Evolutionary conservation across 2,888 invertebrate genomes (phyloP), one percentile per base, ranked within the genome.

Genomic region (Melieria crassipennis): DNA sequence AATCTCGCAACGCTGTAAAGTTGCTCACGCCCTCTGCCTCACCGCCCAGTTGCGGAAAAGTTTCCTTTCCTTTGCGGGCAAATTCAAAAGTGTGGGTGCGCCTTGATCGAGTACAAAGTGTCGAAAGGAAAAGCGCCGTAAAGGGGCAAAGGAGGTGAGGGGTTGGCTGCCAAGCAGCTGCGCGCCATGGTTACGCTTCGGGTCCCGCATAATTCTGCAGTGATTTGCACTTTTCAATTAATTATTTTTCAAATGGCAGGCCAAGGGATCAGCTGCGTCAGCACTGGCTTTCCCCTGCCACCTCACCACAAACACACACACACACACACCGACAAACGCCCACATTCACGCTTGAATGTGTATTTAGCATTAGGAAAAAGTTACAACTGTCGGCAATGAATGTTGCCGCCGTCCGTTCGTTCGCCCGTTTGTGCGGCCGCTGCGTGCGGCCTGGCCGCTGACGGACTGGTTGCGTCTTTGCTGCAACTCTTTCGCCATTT

Each of bases 221-320:
- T 69, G 69, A 69, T 69, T 69, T 63, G 62, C 69, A 69, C 55
- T 69, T 69, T 69, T 69, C 69, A 69, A 69, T 69, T 69, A 69
- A 69, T 69, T 69, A 69, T 69, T 62, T 63, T 45, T 50, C 16
- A 45, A 69, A 13, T 43, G 48, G 47, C 46, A 56, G 57, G 63
- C n/a, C 55, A 55, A 30, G 30, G 57, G 52, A 63, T 55, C 69
- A 69, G 69, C 63, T 55, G 56, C 56, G 63, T 63, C 69, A 63
- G 63, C 63, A 63, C 45, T 56, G 11, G 9, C 30, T 30, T 30
- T 2, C 13, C 52, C 52, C 52, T 6, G 6, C 11, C 52, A 52
- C 52, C 3, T 9, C 11, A 9, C 2, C 11, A 2, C 11, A 50
- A 50, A 11, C 11, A 50, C 52, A 52, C 5, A 47, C n/a, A 58